phyloP scores from a whole-genome alignment of 2,797 vertebrate genomes.

The Enteromius paludinosus region DNA sequence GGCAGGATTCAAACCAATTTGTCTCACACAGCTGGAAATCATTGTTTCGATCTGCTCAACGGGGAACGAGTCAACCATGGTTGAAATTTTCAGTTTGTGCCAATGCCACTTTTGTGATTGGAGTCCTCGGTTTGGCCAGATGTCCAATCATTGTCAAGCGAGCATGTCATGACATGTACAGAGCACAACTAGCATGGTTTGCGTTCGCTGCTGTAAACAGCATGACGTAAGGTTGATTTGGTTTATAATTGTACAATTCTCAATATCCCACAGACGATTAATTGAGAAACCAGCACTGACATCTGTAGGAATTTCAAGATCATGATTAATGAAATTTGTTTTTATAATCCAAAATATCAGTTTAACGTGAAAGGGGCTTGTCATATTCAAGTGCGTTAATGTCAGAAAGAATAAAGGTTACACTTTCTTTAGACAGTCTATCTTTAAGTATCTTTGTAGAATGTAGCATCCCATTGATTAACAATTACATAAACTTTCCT shows the following conservation, averaged over 20 bases:
- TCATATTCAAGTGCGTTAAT: too few relatives aligned
- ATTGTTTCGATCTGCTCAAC: conserved; percentile 73
- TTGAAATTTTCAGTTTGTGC: conserved; percentile 58
- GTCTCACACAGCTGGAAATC: conserved; percentile 75
- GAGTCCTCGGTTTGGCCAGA: background rate
- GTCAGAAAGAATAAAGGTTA: too few relatives aligned
- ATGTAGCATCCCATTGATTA: too few relatives aligned
- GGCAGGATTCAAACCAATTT: conserved; percentile 76
- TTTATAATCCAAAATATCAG: background rate
- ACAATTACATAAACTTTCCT: too few relatives aligned
- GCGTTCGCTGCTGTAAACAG: background rate
- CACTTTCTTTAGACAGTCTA: too few relatives aligned
- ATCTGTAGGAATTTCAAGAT: background rate
- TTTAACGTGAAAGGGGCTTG: background rate
- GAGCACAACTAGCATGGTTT: background rate
- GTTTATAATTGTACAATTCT: background rate
- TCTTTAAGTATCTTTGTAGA: too few relatives aligned
- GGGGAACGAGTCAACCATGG: conserved; percentile 66
- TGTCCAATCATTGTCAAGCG: conserved; percentile 8
- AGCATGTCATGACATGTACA: conserved; percentile 2
- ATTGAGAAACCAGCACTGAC: background rate
- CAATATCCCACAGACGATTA: background rate
- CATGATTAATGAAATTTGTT: background rate
- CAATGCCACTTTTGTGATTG: conserved; percentile 28
- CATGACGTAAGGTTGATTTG: background rate